Evolutionary conservation across 64 coral and sea anemone species (phyloP).

Genomic region (Stylophora pistillata): DNA sequence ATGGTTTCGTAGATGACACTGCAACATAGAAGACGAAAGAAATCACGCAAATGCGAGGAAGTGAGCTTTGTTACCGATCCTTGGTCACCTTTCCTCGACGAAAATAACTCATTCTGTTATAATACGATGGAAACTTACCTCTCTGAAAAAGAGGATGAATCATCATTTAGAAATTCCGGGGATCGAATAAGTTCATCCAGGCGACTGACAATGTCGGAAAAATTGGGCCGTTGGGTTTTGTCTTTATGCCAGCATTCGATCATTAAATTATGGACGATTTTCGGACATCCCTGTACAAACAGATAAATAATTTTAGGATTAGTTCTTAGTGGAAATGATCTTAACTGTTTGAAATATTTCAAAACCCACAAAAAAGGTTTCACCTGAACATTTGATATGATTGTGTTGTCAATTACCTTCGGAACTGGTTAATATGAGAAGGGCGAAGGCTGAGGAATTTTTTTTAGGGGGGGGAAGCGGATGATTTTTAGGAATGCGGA

Average conservation of each 20-base stretch:
- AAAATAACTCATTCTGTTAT: background rate
- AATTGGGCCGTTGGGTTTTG: slow-evolving; percentile 74
- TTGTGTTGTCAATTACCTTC: too few relatives aligned
- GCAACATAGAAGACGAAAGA: too few relatives aligned
- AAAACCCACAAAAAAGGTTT: too few relatives aligned
- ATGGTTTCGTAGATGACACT: too few relatives aligned
- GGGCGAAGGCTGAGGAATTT: too few relatives aligned
- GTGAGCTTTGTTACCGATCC: background rate
- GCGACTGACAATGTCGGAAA: slow-evolving; percentile 74
- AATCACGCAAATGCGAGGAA: background rate
- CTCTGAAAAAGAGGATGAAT: background rate
- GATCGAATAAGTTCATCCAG: slow-evolving; percentile 84
- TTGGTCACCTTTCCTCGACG: background rate
- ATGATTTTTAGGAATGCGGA: too few relatives aligned
- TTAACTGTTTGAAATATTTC: too few relatives aligned
- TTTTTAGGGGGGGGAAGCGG: too few relatives aligned
- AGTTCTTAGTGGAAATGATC: too few relatives aligned
- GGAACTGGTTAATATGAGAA: too few relatives aligned
- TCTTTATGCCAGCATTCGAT: slow-evolving; percentile 82
- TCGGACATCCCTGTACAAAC: slow-evolving; percentile 64
- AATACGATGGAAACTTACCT: background rate
- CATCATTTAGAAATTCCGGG: slow-evolving; percentile 75
- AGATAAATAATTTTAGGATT: background rate
- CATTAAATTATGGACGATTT: slow-evolving; percentile 81
- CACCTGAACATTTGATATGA: too few relatives aligned